Evolutionary conservation across 1,140 invertebrate species (phyloP), one percentile per base, ranked within the genome.

Genomic region (Belonocnema kinseyi): DNA sequence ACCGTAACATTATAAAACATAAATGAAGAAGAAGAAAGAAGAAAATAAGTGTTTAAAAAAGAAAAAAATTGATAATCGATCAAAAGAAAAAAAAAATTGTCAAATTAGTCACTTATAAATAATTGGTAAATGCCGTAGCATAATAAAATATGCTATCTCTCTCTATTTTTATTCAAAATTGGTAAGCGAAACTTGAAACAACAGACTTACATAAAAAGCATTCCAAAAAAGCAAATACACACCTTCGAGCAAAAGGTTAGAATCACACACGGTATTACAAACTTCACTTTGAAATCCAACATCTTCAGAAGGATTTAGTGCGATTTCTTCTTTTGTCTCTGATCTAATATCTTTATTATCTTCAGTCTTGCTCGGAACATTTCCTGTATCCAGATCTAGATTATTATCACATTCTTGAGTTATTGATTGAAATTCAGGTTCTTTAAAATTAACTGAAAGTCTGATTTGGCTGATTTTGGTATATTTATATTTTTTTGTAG

Each of bases 231-330:
- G 16, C 19, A 74, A 76, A 61, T 66, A 84, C 85, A 85, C 80
- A 85, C 85, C 85, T 85, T 85, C 83, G n/a, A 53, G 80, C 56
- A 76, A 51, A 40, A 19, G 70, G 77, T 86, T 86, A 86, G 70
- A 77, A 12, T 81, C 77, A 77, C 75, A 78, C 73, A 81, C 83
- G 79, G 78, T 33, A 14, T 12, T 66, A 66, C 61, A 26, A n/a
- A 66, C 61, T 66, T 50, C 58, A 50, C 50, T 58, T 77, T 73
- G 21, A 12, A 50, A 50, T 21, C n/a, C 40, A 54, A 73, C 58
- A 26, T 53, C 12, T 50, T 54, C 10, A 50, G 16, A n/a, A 33
- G 40, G 7, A 6, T 7, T 16, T 10, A 14, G 1, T 13, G 26
- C 2, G 4, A 40, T n/a, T 14, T 19, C 17, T 21, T 56, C 17